Evolutionary conservation across 2,113 vertebrate species (phyloP), one percentile per base, ranked within the genome.

Genomic region (Tursiops truncatus): DNA sequence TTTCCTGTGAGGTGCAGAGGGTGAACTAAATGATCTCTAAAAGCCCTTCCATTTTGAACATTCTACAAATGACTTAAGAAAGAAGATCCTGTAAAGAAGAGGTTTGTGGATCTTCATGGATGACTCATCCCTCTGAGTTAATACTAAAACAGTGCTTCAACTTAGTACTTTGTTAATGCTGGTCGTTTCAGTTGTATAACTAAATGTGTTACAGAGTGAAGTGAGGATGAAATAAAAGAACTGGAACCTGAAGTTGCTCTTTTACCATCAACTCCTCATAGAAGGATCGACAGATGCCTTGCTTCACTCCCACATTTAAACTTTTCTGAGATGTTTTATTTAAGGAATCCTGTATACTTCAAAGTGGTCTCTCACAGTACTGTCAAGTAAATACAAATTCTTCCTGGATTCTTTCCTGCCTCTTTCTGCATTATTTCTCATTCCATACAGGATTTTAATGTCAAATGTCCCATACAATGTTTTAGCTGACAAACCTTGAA

Each of bases 61-160:
- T 89, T 89, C 47, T 81, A 33, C 28, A 81, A 41, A 25, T 94
- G 25, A 96, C 73, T 84, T 89, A 79, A 90, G 28, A 89, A 94
- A 81, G 12, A 76, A 14, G 44, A 86, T 77, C 62, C 2, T 73
- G 13, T 62, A 74, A 89, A 93, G 15, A 86, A 89, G 26, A 74
- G 8, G 33, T 9, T 89, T 79, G 15, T 96, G 31, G 0, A 56
- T 87, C 5, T 94, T 47, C 18, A 79, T 47, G 44, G 31, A 67
- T 68, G 28, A 77, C 8, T 85, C 1, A 67, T 89, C 3, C 41
- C 8, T 80, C 65, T 76, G 28, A 82, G 5, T 84, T 89, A 93
- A 81, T 50, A 56, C 2, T 74, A 26, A 92, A 71, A 58, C 1
- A 11, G 53, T 76, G 28, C 28, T 80, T 94, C 41, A 56, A 70